Evolutionary conservation across 2,113 vertebrate genomes (phyloP).

Genomic region (Smithornis capensis): DNA sequence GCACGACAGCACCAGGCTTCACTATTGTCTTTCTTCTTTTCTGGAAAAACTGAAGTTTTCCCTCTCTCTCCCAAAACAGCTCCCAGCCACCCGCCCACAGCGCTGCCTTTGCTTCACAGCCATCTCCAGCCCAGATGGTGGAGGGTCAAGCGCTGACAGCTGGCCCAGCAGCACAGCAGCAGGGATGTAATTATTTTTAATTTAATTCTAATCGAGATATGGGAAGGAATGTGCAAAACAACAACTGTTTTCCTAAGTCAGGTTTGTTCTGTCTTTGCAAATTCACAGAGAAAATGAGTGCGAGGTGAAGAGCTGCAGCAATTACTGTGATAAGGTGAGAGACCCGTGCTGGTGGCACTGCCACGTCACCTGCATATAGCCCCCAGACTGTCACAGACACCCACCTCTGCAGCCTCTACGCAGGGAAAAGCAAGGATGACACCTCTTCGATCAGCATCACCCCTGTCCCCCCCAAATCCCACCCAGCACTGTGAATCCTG

Average conservation of each 20-base stretch:
- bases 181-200: constrained; percentile 31
- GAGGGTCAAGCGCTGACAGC: constrained; percentile 23
- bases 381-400: neutral
- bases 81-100: fast-evolving
- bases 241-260: neutral
- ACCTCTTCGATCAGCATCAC: neutral
- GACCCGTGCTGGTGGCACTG: fast-evolving
- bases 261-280: neutral
- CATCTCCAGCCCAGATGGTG: constrained; percentile 9
- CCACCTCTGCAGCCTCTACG: neutral
- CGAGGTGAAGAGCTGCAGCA: neutral
- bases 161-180: constrained; percentile 17
- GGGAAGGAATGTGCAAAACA: neutral
- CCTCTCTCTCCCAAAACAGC: neutral
- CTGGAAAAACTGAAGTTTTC: neutral
- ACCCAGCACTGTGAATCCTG: fast-evolving
- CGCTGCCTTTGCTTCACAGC: neutral
- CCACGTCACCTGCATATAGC: neutral
- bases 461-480: too few species aligned
- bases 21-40: neutral
- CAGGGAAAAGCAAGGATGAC: neutral
- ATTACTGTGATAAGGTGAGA: fast-evolving
- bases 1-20: neutral
- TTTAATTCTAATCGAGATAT: neutral
- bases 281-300: neutral